Percentiles rank a stretch among this genome's conserved stretches.
These are phyloP conservation scores for Notarius quadriscutis DNA, from an alignment of 2,113 vertebrate species.

Conservation along the genomic window DNA sequence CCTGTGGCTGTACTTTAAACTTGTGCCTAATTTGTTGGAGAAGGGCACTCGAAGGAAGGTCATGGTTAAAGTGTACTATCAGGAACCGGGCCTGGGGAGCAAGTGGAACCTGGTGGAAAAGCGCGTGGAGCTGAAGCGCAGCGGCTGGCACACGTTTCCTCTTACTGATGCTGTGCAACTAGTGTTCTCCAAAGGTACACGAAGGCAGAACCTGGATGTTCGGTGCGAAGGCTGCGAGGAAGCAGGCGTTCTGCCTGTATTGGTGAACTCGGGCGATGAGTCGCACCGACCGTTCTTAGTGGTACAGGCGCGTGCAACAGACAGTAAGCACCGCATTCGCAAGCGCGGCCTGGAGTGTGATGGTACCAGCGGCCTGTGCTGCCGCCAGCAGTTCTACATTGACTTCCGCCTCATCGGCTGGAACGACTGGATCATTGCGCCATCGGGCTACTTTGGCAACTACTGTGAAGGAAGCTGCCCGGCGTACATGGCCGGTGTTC, in stretches of 20 bases:
- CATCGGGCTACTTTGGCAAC: slow-evolving; percentile 95
- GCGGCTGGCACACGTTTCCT: slow-evolving; percentile 93
- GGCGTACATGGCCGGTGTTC: slow-evolving; percentile 93
- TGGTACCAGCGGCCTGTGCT: slow-evolving; percentile 89
- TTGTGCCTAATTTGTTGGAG: slow-evolving; percentile 80
- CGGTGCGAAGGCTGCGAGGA: slow-evolving; percentile 90
- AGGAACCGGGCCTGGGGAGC: slow-evolving; percentile 83
- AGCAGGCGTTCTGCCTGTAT: slow-evolving; percentile 79
- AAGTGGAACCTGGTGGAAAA: slow-evolving; percentile 92
- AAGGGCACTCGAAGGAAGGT: slow-evolving; percentile 84
- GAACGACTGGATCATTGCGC: slow-evolving; percentile 99
- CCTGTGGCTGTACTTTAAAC: slow-evolving; percentile 95
- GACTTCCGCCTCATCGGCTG: slow-evolving; percentile 98
- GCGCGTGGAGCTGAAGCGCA: slow-evolving; percentile 89
- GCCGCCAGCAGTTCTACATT: slow-evolving; percentile 97
- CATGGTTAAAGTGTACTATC: slow-evolving; percentile 90
- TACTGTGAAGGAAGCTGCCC: slow-evolving; percentile 98
- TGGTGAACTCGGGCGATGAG: slow-evolving; percentile 84
- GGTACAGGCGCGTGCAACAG: slow-evolving; percentile 82
- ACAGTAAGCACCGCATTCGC: slow-evolving; percentile 88
- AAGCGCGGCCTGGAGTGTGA: slow-evolving; percentile 97
- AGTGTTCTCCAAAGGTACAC: slow-evolving; percentile 84
- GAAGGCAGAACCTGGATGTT: slow-evolving; percentile 92
- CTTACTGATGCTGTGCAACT: slow-evolving; percentile 87
- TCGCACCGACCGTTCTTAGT: slow-evolving; percentile 93